Evolutionary conservation across 2,797 vertebrate species (phyloP).

Genomic region (Eptatretus atami): DNA sequence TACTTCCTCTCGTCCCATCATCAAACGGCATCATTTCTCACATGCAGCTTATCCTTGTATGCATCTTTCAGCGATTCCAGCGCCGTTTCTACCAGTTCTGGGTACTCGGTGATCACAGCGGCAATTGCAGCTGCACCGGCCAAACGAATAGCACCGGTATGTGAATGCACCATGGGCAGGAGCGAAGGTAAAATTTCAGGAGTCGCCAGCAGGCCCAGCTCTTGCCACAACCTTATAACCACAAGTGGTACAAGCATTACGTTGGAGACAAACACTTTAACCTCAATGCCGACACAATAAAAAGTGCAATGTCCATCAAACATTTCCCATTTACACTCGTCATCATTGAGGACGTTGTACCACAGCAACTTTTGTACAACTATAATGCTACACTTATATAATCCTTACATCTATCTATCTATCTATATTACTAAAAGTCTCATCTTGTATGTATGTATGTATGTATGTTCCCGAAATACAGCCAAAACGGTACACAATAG

Average conservation of each 20-base stretch:
- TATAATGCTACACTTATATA: too few species aligned
- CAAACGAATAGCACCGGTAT: slow-evolving; percentile 49
- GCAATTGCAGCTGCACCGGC: slow-evolving; percentile 64
- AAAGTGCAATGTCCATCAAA: too few species aligned
- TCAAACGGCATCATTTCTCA: slow-evolving; percentile 16
- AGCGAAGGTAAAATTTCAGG: slow-evolving; percentile 55
- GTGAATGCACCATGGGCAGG: slow-evolving; percentile 57
- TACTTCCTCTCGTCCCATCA: not conserved
- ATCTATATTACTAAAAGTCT: too few species aligned
- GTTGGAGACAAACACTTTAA: too few species aligned
- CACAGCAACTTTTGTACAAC: too few species aligned
- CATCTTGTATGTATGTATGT: too few species aligned
- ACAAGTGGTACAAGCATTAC: not conserved
- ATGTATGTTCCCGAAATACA: too few species aligned
- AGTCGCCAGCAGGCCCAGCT: slow-evolving; percentile 45
- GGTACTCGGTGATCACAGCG: slow-evolving; percentile 44
- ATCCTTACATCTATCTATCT: too few species aligned
- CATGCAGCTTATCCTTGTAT: slow-evolving; percentile 81
- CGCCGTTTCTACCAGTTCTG: slow-evolving; percentile 32
- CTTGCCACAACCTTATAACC: slow-evolving; percentile 38
- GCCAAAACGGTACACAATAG: too few species aligned
- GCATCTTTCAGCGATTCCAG: slow-evolving; percentile 55
- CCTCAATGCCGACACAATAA: too few species aligned
- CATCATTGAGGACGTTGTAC: too few species aligned
- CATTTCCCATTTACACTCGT: too few species aligned